Base-by-base conservation (phyloP, 2,888 invertebrate species). In the Shargacucullia verbasci region DNA sequence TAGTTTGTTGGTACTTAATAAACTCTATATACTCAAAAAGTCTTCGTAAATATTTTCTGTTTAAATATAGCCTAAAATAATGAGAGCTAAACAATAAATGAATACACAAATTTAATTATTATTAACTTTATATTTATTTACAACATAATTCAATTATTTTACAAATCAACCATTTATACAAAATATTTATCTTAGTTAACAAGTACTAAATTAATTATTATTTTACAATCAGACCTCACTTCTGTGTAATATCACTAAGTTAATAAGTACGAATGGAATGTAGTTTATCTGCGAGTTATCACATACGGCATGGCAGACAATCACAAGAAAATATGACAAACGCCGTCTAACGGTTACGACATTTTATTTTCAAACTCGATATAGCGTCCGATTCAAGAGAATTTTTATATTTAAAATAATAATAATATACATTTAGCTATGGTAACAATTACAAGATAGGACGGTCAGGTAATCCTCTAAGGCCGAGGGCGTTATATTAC, bases 91-190 rank as follows among this genome's bases (percentile, higher is more conserved):
- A 27, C 44, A 12, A 20, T 47, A 10, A 80, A 83, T 75, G 70
- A 79, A 80, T 73, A 76, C 46, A 49, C 68, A 56, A 15, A 12
- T 63, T 35, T 79, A 79, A 86, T 83, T 85, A 86, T 81, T 86
- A 90, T 90, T 92, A 91, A 89, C 87, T 89, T 90, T 88, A 87
- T 84, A 88, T 92, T 93, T 93, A 94, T 93, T 93, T 93, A 94
- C 94, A 94, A 90, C 88, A 83, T 92, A 92, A 86, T 89, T 93
- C 89, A 76, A 76, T 76, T 76, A 76, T 74, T 92, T 90, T 92
- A 92, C 92, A 93, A 86, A 88, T 92, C 88, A 92, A 93, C 93
- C 93, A 93, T 93, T 90, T 91, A 92, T 93, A 94, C 93, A 94
- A 92, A 89, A 91, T 91, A 92, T 90, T 77, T 72, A 88, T 88